Conservation (phyloP, 2,797 vertebrate genomes). For the Pempheris klunzingeri region DNA sequence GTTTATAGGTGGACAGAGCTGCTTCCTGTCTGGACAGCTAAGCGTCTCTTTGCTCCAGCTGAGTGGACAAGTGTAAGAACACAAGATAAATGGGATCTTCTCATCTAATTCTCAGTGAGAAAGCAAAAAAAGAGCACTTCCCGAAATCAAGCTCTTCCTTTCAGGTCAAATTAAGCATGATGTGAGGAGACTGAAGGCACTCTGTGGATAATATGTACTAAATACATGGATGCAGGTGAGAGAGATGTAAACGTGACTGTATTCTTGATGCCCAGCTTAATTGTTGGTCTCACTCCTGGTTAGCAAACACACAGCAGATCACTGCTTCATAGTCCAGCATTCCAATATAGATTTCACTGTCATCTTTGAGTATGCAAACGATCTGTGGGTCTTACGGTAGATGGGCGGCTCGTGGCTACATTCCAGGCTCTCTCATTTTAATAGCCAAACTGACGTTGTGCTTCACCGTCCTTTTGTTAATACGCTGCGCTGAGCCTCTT, state of each 20-base stretch:
- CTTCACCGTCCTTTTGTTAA: constrained; percentile 67
- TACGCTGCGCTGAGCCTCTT: constrained; percentile 60
- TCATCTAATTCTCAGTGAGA: background rate
- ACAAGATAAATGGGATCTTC: no score
- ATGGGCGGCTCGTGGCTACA: constrained; percentile 68
- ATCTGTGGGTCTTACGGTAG: constrained; percentile 56
- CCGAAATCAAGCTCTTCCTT: background rate
- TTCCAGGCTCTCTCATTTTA: constrained; percentile 75
- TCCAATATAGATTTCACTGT: constrained; percentile 75
- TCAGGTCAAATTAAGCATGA: background rate
- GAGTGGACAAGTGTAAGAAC: background rate
- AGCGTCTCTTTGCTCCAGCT: background rate
- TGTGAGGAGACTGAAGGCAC: background rate
- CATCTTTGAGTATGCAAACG: constrained; percentile 67
- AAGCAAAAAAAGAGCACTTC: background rate
- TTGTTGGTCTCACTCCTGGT: constrained; percentile 22
- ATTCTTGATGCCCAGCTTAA: constrained; percentile 14
- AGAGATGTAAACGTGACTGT: background rate
- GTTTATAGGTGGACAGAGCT: background rate
- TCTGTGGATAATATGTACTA: background rate
- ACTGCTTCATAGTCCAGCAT: constrained; percentile 46
- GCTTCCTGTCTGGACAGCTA: background rate
- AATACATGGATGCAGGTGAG: background rate
- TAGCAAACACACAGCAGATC: constrained; percentile 49
- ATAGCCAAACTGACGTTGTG: constrained; percentile 70